A percentile compares a stretch with the other conserved stretches of the same genome.
phyloP scores from a whole-genome alignment of 2,113 vertebrate species.

The Puma concolor region DNA sequence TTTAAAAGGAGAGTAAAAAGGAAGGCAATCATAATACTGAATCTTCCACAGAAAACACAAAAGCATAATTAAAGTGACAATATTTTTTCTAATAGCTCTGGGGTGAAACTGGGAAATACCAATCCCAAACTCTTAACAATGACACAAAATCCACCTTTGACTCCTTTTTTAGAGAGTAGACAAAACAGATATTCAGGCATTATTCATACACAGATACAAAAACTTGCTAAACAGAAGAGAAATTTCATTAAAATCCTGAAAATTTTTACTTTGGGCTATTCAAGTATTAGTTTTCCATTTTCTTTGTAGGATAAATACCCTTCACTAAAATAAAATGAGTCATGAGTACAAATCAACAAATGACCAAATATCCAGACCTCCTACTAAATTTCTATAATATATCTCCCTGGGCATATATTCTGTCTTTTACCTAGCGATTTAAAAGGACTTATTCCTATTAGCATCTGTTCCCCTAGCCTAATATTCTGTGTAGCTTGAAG shows the following conservation, averaged over 20 bases:
- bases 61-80: slow-evolving; percentile 22
- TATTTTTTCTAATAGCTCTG: slow-evolving; percentile 10
- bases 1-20: slow-evolving; percentile 37
- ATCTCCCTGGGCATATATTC: background rate
- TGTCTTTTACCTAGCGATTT: background rate
- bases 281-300: background rate
- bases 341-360: slow-evolving; percentile 6
- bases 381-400: slow-evolving; percentile 9
- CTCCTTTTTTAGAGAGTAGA: background rate
- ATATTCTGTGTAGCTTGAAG: background rate
- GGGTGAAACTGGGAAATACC: background rate
- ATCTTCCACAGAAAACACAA: slow-evolving; percentile 1
- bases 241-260: slow-evolving; percentile 17
- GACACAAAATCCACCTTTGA: background rate
- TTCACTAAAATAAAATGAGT: background rate
- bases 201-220: background rate
- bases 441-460: background rate
- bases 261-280: slow-evolving; percentile 28
- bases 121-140: background rate
- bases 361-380: background rate
- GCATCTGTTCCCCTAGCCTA: background rate
- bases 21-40: background rate
- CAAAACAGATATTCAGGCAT: background rate
- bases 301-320: background rate
- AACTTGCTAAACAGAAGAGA: slow-evolving; percentile 20